These are phyloP conservation scores for Microtus pennsylvanicus DNA, from an alignment of 2,113 vertebrate species.

Conservation along the genomic window DNA sequence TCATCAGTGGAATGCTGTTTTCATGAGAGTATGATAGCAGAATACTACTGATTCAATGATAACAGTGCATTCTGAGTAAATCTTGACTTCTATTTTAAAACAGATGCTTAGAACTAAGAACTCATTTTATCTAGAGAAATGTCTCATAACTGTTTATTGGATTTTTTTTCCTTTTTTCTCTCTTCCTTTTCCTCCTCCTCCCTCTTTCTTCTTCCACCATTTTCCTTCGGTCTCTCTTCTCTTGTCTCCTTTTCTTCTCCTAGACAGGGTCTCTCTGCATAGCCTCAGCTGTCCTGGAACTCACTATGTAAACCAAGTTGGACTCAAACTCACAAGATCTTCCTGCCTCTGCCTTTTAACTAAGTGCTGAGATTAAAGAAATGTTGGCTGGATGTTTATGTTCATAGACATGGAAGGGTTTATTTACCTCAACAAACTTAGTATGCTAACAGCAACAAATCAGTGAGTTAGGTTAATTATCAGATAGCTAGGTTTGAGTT, in stretches of 20 bases:
- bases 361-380: not conserved
- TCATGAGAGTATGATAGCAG: not conserved
- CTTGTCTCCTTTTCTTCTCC: not conserved
- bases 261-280: not conserved
- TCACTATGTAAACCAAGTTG: not conserved
- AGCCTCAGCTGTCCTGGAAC: not conserved
- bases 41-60: not conserved
- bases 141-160: not conserved
- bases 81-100: constrained; percentile 41
- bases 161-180: not conserved
- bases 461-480: not conserved
- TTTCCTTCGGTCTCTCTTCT: not conserved
- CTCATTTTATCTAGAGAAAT: constrained; percentile 33
- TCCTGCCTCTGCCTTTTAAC: not conserved
- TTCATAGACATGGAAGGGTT: constrained; percentile 29
- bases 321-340: not conserved
- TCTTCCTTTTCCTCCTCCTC: not conserved
- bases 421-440: constrained; percentile 29
- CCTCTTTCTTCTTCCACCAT: not conserved
- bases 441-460: not conserved
- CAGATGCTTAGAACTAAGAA: constrained; percentile 53
- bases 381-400: not conserved
- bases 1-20: not conserved
- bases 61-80: constrained; percentile 42
- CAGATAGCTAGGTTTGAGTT: constrained; percentile 7